These are phyloP conservation scores for Chelon auratus DNA, from an alignment of 2,797 vertebrate species.

Conservation along the genomic window DNA sequence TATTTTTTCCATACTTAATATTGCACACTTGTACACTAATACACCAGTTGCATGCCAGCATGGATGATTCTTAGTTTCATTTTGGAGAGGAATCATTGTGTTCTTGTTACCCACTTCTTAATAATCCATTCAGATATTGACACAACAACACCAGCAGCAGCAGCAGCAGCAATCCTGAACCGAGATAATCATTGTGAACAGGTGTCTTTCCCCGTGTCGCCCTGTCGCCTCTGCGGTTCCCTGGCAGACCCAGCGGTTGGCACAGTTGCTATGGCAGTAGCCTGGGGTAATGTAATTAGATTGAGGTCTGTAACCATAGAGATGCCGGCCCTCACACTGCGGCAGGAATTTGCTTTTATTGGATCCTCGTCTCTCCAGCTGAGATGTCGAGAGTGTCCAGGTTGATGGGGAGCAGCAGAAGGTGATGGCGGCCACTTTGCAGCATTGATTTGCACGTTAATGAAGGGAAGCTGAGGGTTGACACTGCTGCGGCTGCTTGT, in stretches of 20 bases:
- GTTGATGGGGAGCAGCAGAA: not conserved
- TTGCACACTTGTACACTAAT: too few species aligned
- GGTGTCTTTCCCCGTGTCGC: slow-evolving; percentile 57
- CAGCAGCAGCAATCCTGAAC: slow-evolving; percentile 16
- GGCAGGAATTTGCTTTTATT: slow-evolving; percentile 44
- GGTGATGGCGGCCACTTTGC: slow-evolving; percentile 9
- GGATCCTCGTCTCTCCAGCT: slow-evolving; percentile 44
- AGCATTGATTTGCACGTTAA: slow-evolving; percentile 7
- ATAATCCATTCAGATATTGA: slow-evolving; percentile 53
- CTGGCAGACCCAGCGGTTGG: slow-evolving; percentile 69
- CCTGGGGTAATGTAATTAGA: slow-evolving; percentile 71
- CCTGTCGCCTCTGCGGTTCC: slow-evolving; percentile 47
- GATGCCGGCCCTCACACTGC: slow-evolving; percentile 65
- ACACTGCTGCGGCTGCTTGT: too few species aligned
- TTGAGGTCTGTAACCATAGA: slow-evolving; percentile 80
- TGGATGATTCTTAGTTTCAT: not conserved
- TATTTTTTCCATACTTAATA: too few species aligned
- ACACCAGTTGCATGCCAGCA: not conserved
- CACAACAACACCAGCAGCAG: slow-evolving; percentile 13
- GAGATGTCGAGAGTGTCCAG: slow-evolving; percentile 35
- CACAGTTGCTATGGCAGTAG: slow-evolving; percentile 78
- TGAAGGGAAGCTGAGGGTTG: not conserved
- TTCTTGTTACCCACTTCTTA: slow-evolving; percentile 13
- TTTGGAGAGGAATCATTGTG: not conserved
- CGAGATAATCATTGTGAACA: slow-evolving; percentile 54